These are phyloP conservation scores for Phataginus tricuspis DNA, from an alignment of 2,797 vertebrate species.

Conservation along the genomic window DNA sequence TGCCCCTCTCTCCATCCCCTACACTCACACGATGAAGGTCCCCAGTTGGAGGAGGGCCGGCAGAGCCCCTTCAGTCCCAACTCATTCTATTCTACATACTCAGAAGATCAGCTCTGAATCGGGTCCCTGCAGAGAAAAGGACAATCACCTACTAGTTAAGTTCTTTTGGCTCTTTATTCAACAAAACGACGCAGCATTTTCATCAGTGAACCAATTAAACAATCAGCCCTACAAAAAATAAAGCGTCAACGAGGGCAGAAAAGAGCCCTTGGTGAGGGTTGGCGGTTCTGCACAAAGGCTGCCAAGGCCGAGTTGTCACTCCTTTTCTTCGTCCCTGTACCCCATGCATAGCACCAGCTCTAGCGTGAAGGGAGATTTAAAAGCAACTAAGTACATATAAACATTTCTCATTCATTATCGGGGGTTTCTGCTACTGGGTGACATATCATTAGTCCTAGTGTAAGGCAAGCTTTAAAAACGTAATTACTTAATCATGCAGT, in stretches of 20 bases:
- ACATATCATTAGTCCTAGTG: conserved; percentile 86
- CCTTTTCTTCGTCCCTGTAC: conserved; percentile 66
- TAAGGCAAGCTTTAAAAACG: conserved; percentile 88
- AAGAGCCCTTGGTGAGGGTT: conserved; percentile 51
- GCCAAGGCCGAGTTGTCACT: conserved; percentile 63
- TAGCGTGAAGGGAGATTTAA: conserved; percentile 79
- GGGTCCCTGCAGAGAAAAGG: conserved; percentile 53
- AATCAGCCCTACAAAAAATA: conserved; percentile 47
- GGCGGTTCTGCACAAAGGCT: conserved; percentile 65
- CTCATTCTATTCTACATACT: background rate
- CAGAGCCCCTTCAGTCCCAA: background rate
- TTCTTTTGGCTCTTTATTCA: conserved; percentile 52
- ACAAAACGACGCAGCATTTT: conserved; percentile 50
- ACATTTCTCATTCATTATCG: conserved; percentile 88
- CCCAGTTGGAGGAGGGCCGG: background rate
- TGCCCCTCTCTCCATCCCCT: background rate
- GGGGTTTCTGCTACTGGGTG: conserved; percentile 83
- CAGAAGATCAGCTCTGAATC: conserved; percentile 19
- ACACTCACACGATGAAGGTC: background rate
- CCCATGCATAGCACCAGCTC: conserved; percentile 67
- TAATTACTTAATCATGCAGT: conserved; percentile 90
- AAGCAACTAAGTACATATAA: conserved; percentile 83
- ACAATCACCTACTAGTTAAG: conserved; percentile 43
- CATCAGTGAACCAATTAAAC: conserved; percentile 32
- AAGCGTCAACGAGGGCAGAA: background rate